phyloP scores from a whole-genome alignment of 2,797 vertebrate species.

The Sciurus vulgaris region DNA sequence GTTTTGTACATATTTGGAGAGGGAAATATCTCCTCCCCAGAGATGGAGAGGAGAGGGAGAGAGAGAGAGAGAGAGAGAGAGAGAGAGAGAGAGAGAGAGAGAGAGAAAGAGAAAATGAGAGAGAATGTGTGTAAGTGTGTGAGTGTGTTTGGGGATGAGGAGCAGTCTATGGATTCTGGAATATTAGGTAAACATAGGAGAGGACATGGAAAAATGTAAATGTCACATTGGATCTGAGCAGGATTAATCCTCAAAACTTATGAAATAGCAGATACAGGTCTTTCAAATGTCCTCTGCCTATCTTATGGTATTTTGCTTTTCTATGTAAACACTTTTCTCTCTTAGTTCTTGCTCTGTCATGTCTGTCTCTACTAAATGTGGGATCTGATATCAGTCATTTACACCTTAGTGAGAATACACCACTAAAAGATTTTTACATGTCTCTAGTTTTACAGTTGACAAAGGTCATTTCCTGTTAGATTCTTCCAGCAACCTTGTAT shows the following conservation, averaged over 20 bases:
- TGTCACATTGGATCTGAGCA: neutral
- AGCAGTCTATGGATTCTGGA: neutral
- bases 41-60: neutral
- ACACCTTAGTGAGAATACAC: neutral
- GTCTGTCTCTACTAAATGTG: neutral
- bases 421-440: neutral
- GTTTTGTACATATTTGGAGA: conserved; percentile 94
- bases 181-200: neutral
- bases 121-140: neutral
- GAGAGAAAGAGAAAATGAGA: too few relatives aligned
- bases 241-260: neutral
- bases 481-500: neutral
- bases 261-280: neutral
- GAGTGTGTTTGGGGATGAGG: neutral
- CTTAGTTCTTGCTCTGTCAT: neutral
- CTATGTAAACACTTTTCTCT: neutral
- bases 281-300: neutral
- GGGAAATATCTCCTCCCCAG: conserved; percentile 81
- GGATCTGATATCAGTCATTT: neutral
- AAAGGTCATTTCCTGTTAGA: neutral
- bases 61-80: too few relatives aligned
- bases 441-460: neutral
- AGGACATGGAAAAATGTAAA: neutral
- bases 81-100: too few relatives aligned
- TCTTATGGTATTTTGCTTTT: neutral